Percentiles rank a stretch among this genome's conserved stretches.
Evolutionary conservation across 2,113 vertebrate genomes (phyloP).

Genomic region (Chaetodon trifascialis): DNA sequence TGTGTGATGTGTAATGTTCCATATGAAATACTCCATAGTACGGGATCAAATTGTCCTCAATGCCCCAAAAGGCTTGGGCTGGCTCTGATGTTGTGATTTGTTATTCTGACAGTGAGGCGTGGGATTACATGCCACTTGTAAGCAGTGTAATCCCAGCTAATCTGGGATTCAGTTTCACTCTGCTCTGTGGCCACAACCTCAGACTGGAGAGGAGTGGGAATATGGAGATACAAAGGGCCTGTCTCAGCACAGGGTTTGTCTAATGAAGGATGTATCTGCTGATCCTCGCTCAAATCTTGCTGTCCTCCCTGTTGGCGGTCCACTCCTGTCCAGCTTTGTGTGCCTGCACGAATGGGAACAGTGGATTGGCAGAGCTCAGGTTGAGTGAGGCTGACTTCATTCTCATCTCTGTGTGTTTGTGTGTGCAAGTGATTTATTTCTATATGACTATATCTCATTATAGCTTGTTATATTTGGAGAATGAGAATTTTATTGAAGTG

Average conservation of each 20-base stretch:
- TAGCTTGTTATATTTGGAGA: not conserved
- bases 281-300: slow-evolving; percentile 75
- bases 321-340: slow-evolving; percentile 88
- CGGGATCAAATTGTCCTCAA: not conserved
- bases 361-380: slow-evolving; percentile 86
- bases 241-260: not conserved
- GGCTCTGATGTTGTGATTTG: slow-evolving; percentile 54
- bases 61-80: not conserved
- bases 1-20: not conserved
- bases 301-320: slow-evolving; percentile 70
- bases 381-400: slow-evolving; percentile 62
- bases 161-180: slow-evolving; percentile 73
- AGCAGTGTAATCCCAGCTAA: slow-evolving; percentile 77
- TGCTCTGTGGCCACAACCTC: slow-evolving; percentile 27
- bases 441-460: not conserved
- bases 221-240: slow-evolving; percentile 40
- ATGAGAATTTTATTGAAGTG: not conserved
- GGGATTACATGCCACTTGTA: slow-evolving; percentile 69
- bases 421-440: slow-evolving; percentile 1
- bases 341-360: slow-evolving; percentile 84
- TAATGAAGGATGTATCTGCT: slow-evolving; percentile 85
- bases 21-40: not conserved
- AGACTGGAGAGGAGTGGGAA: slow-evolving; percentile 47
- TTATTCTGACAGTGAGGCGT: slow-evolving; percentile 37
- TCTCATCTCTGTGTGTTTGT: slow-evolving; percentile 33